These are phyloP conservation scores for Tetropium fuscum DNA, from an alignment of 2,888 invertebrate genomes.

Conservation along the genomic window DNA sequence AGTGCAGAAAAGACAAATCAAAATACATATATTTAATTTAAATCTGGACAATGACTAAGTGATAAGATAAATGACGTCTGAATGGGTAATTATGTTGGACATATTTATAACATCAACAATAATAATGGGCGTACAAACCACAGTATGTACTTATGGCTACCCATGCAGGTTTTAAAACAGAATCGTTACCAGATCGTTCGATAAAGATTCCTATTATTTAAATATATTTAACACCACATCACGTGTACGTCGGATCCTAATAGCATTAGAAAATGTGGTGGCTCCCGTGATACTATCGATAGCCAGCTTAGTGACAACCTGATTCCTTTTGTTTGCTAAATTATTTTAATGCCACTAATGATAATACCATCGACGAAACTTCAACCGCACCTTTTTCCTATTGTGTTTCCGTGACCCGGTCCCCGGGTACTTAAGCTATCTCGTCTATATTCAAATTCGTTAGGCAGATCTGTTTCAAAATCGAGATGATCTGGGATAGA, in stretches of 20 bases:
- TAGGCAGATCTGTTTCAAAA: conserved; percentile 37
- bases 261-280: conserved; percentile 29
- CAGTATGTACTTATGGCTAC: neutral
- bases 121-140: neutral
- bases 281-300: conserved; percentile 26
- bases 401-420: conserved; percentile 26
- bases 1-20: no score
- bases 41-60: no score
- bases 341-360: conserved; percentile 35
- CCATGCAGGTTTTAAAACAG: neutral
- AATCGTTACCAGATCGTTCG: neutral
- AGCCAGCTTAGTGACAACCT: conserved; percentile 32
- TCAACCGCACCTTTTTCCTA: conserved; percentile 27
- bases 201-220: conserved; percentile 12
- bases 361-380: conserved; percentile 32
- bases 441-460: conserved; percentile 41
- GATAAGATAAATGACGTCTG: no score
- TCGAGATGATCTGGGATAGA: conserved; percentile 24
- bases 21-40: no score
- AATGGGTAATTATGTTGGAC: no score
- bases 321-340: conserved; percentile 32
- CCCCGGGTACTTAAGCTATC: conserved; percentile 21
- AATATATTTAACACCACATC: conserved; percentile 12
- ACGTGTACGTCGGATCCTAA: neutral
- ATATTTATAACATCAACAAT: no score